Conservation (phyloP, 2,797 vertebrate species). For the Fratercula arctica region DNA sequence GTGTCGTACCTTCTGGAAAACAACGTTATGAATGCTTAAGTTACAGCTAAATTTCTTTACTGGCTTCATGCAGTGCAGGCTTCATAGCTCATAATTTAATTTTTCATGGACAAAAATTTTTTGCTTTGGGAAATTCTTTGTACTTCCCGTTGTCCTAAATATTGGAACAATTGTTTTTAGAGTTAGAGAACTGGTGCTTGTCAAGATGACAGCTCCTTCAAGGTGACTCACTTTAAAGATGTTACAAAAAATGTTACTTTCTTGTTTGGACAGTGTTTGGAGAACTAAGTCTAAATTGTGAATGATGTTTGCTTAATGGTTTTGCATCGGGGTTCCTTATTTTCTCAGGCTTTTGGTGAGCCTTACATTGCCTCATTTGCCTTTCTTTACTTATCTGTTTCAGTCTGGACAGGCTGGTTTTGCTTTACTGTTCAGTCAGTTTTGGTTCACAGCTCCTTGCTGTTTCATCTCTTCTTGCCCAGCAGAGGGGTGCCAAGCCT, state of each 20-base stretch:
- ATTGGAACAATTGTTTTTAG: not conserved
- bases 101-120: not conserved
- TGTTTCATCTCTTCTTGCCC: slow-evolving; percentile 5
- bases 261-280: not conserved
- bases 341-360: not conserved
- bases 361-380: not conserved
- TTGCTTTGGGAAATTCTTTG: not conserved
- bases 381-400: not conserved
- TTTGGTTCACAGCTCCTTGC: not conserved
- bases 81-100: not conserved
- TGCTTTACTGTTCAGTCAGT: not conserved
- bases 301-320: not conserved
- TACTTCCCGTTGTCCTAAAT: not conserved
- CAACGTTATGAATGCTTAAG: not conserved
- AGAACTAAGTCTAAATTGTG: not conserved
- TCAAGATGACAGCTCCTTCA: not conserved
- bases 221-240: not conserved
- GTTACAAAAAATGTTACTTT: not conserved
- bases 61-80: not conserved
- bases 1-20: not conserved
- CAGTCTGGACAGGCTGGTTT: not conserved
- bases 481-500: slow-evolving; percentile 17
- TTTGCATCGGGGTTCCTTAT: not conserved
- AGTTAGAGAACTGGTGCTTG: not conserved
- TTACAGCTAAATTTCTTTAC: not conserved